Conservation (phyloP, 2,888 invertebrate genomes). For the Argyresthia goedartella region DNA sequence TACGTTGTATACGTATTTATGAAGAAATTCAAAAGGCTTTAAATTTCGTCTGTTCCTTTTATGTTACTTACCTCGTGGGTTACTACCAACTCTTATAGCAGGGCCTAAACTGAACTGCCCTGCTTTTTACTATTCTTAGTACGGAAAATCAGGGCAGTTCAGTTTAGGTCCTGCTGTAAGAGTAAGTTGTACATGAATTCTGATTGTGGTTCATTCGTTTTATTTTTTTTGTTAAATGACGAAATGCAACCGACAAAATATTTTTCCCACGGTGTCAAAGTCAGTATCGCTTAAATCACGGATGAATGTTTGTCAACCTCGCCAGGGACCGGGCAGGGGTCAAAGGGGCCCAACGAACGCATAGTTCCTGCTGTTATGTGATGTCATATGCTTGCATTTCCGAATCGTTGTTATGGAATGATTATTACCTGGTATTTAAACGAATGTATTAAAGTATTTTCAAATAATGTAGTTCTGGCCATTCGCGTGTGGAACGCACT, state of each 20-base stretch:
- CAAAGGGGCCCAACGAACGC: slow-evolving; percentile 10
- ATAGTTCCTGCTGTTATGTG: slow-evolving; percentile 23
- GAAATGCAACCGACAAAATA: not conserved
- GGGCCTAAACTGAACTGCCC: too few species aligned
- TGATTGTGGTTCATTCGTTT: slow-evolving; percentile 10
- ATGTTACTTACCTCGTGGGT: slow-evolving; percentile 50
- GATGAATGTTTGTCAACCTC: not conserved
- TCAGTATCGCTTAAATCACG: too few species aligned
- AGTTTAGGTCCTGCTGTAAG: too few species aligned
- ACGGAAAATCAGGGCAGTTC: too few species aligned
- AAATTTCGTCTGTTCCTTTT: slow-evolving; percentile 55
- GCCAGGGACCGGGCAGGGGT: slow-evolving; percentile 1
- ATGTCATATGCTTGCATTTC: not conserved
- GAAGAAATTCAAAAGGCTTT: slow-evolving; percentile 56
- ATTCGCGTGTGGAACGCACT: too few species aligned
- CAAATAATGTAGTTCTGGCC: too few species aligned
- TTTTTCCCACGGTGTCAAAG: not conserved
- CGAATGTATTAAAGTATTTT: too few species aligned
- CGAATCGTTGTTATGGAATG: too few species aligned
- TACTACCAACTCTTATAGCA: too few species aligned
- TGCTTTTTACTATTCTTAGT: too few species aligned
- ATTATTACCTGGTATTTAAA: too few species aligned
- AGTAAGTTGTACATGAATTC: too few species aligned
- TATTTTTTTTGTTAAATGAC: not conserved
- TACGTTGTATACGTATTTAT: slow-evolving; percentile 30